Conservation (phyloP, 2,888 invertebrate species). For the Drosophila recens region DNA sequence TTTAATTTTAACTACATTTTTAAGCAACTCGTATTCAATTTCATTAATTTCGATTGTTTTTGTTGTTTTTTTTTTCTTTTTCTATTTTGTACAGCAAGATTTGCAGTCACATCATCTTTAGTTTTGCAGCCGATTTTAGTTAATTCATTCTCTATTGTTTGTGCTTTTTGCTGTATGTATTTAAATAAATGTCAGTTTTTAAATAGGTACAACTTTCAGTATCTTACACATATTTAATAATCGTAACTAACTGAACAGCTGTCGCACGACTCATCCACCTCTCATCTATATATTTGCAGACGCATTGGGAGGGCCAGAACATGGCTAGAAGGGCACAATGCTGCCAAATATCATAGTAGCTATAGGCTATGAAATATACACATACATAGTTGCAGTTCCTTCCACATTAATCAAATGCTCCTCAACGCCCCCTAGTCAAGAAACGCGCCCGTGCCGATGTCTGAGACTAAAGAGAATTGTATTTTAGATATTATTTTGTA, state of each 20-base stretch:
- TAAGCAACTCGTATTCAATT: slow-evolving; percentile 3
- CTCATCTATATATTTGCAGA: slow-evolving; percentile 81
- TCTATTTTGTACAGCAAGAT: slow-evolving; percentile 69
- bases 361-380: slow-evolving; percentile 45
- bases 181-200: slow-evolving; percentile 6
- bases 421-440: slow-evolving; percentile 66
- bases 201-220: slow-evolving; percentile 23
- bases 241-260: slow-evolving; percentile 29
- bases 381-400: slow-evolving; percentile 58
- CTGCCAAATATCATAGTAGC: slow-evolving; percentile 80
- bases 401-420: slow-evolving; percentile 57
- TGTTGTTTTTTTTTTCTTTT: slow-evolving; percentile 32
- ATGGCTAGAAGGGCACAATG: slow-evolving; percentile 80
- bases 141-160: slow-evolving; percentile 26
- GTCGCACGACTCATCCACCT: slow-evolving; percentile 64
- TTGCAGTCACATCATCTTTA: slow-evolving; percentile 63
- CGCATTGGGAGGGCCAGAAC: slow-evolving; percentile 72
- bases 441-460: slow-evolving; percentile 49
- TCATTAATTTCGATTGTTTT: slow-evolving; percentile 34
- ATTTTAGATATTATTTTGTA: slow-evolving; percentile 73
- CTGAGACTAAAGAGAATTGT: slow-evolving; percentile 60
- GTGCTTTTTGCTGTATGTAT: slow-evolving; percentile 10
- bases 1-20: not conserved
- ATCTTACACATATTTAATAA: slow-evolving; percentile 22
- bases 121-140: slow-evolving; percentile 38